phyloP scores from a whole-genome alignment of 92 coral and sea anemone genomes.

The Porites evermanni region DNA sequence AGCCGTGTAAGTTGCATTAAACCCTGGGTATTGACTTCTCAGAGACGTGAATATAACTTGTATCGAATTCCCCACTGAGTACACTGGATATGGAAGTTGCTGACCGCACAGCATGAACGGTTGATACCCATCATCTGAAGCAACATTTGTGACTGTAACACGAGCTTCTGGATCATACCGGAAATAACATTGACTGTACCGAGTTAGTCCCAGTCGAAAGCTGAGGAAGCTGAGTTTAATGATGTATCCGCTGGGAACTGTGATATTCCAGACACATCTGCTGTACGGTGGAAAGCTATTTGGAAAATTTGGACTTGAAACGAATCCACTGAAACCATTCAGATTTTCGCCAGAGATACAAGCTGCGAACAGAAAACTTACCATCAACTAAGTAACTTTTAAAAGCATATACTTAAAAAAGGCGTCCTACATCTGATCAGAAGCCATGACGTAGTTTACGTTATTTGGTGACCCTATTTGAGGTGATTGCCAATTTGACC shows the following conservation, averaged over 20 bases:
- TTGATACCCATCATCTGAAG: background rate
- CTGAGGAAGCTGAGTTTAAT: background rate
- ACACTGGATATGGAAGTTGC: background rate
- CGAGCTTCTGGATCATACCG: background rate
- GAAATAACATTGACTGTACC: too few relatives aligned
- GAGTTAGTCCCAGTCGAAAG: background rate
- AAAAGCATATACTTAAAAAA: too few relatives aligned
- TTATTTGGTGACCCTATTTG: too few relatives aligned
- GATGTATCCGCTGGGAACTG: conserved; percentile 27
- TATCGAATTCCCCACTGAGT: background rate
- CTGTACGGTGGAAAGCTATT: background rate
- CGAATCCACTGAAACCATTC: conserved; percentile 6
- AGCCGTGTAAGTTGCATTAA: conserved; percentile 11
- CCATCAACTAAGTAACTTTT: too few relatives aligned
- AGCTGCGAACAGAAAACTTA: too few relatives aligned
- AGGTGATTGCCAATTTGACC: too few relatives aligned
- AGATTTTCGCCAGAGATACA: background rate
- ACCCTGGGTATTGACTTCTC: background rate
- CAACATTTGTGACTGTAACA: background rate
- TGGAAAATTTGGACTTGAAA: conserved; percentile 29
- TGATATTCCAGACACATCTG: conserved; percentile 31
- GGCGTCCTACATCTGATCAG: too few relatives aligned
- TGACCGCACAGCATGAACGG: background rate
- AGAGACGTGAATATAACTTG: background rate
- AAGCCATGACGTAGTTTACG: too few relatives aligned